Percentiles rank a stretch among this genome's conserved stretches.
Conservation (phyloP, 2,113 vertebrate genomes). For the Nyctereutes procyonoides region DNA sequence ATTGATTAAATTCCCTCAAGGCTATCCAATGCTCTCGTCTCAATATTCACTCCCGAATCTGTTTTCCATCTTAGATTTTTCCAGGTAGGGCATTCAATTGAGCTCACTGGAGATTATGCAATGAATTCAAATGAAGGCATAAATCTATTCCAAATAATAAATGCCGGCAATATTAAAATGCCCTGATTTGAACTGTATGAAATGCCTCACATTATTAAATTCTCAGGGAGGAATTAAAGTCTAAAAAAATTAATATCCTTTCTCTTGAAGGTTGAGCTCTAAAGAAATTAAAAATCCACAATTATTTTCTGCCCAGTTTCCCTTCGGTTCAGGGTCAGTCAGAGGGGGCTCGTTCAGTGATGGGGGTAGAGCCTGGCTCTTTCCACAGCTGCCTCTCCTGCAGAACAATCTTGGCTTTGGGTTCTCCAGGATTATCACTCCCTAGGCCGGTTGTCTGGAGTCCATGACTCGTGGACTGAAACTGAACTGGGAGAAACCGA, state of each 20-base stretch:
- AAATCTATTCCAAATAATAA: slow-evolving; percentile 33
- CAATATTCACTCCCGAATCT: not conserved
- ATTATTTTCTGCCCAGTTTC: not conserved
- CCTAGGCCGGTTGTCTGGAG: not conserved
- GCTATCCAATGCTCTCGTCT: not conserved
- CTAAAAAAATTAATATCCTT: not conserved
- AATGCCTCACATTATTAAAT: slow-evolving; percentile 61
- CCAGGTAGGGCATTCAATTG: not conserved
- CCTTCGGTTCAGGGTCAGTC: not conserved
- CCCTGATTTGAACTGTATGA: slow-evolving; percentile 33
- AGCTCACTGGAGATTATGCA: not conserved
- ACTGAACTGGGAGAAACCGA: not conserved
- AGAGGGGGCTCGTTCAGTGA: not conserved
- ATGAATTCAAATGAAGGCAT: slow-evolving; percentile 9
- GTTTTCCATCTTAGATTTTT: not conserved
- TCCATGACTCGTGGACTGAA: not conserved
- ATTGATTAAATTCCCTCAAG: not conserved
- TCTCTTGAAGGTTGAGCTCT: not conserved
- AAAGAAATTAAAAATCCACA: slow-evolving; percentile 26
- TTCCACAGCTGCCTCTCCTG: not conserved
- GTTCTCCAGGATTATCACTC: not conserved
- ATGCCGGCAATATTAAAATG: slow-evolving; percentile 35
- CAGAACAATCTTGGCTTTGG: not conserved
- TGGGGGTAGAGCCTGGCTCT: not conserved
- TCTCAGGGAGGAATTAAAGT: slow-evolving; percentile 61